Evolutionary conservation across 1,140 invertebrate species (phyloP).

Genomic region (roundworm (Caenorhabditis elegans)): DNA sequence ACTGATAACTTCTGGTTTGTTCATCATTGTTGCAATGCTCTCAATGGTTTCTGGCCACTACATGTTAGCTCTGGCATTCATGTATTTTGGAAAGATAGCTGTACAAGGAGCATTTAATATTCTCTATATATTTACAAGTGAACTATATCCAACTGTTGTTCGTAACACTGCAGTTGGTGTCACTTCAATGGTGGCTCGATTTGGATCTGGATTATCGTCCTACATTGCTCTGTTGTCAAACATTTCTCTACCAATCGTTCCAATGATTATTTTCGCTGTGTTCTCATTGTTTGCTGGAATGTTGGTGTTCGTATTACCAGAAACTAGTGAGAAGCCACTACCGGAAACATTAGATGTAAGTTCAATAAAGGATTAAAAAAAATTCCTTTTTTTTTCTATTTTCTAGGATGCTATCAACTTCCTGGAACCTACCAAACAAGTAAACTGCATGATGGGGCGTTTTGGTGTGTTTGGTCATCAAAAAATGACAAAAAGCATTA

Average conservation of each 20-base stretch:
- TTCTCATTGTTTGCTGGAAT: constrained; percentile 65
- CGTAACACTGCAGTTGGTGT: constrained; percentile 54
- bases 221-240: constrained; percentile 66
- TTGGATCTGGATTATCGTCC: constrained; percentile 64
- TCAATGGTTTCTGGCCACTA: constrained; percentile 37
- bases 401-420: constrained; percentile 43
- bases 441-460: constrained; percentile 2
- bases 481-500: constrained; percentile 19
- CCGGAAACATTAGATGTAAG: constrained; percentile 54
- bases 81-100: constrained; percentile 62
- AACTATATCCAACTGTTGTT: constrained; percentile 64
- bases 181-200: constrained; percentile 57
- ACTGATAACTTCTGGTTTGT: constrained; percentile 55
- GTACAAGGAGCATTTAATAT: constrained; percentile 66
- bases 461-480: constrained; percentile 1
- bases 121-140: constrained; percentile 65
- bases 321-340: constrained; percentile 62
- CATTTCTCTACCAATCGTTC: constrained; percentile 66
- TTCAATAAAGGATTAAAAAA: too few species aligned
- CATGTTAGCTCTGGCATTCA: constrained; percentile 60
- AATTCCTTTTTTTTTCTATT: too few species aligned
- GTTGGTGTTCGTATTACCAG: constrained; percentile 61
- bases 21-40: constrained; percentile 60
- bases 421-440: constrained; percentile 8
- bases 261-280: constrained; percentile 65